Evolutionary conservation across 2,888 invertebrate species (phyloP).

Genomic region (Epistrophella euchroma): DNA sequence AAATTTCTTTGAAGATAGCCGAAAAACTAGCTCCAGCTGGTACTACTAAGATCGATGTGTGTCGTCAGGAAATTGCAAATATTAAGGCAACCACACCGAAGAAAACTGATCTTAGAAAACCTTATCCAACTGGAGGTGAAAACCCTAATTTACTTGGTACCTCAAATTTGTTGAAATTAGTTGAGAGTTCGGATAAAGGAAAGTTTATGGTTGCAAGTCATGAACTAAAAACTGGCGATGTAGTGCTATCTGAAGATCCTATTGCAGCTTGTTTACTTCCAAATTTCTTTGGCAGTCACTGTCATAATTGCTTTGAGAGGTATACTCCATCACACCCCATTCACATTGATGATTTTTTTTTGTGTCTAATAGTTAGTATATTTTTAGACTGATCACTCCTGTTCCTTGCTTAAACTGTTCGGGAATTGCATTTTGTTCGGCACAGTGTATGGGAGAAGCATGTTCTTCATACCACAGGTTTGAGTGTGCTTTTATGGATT

Average conservation of each 20-base stretch:
- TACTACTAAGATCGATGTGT: slow-evolving; percentile 82
- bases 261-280: slow-evolving; percentile 90
- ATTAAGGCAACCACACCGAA: slow-evolving; percentile 74
- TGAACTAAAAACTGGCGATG: slow-evolving; percentile 87
- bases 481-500: slow-evolving; percentile 90
- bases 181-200: slow-evolving; percentile 87
- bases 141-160: slow-evolving; percentile 86
- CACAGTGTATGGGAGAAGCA: slow-evolving; percentile 87
- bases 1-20: slow-evolving; percentile 87
- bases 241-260: slow-evolving; percentile 89
- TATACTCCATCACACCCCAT: background rate
- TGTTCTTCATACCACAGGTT: slow-evolving; percentile 88
- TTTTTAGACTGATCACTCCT: slow-evolving; percentile 86
- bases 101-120: slow-evolving; percentile 68
- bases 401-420: slow-evolving; percentile 90
- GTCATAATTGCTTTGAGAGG: slow-evolving; percentile 92
- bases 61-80: slow-evolving; percentile 84
- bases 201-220: slow-evolving; percentile 88
- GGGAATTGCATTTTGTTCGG: slow-evolving; percentile 90
- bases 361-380: background rate
- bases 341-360: background rate
- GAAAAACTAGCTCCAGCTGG: slow-evolving; percentile 86
- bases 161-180: slow-evolving; percentile 86
- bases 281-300: slow-evolving; percentile 91
- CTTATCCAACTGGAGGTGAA: slow-evolving; percentile 84